Conservation (phyloP, 2,797 vertebrate genomes). For the Alfaro cultratus region DNA sequence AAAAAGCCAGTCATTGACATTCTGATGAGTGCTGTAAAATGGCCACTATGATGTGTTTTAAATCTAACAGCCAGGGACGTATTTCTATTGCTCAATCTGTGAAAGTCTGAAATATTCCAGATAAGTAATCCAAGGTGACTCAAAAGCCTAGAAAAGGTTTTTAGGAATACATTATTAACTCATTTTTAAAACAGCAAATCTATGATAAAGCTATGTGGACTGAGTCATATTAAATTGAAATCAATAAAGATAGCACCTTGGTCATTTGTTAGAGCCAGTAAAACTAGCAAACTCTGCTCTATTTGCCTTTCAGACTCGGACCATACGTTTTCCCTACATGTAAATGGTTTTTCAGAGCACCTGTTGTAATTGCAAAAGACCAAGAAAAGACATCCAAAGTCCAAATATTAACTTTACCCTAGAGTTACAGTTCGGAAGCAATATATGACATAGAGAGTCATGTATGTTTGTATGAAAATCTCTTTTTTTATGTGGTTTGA, state of each 20-base stretch:
- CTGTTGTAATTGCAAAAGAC: background rate
- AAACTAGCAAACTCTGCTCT: background rate
- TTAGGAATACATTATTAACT: conserved; percentile 71
- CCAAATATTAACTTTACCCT: background rate
- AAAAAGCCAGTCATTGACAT: conserved; percentile 30
- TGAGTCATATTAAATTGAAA: background rate
- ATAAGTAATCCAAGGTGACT: conserved; percentile 62
- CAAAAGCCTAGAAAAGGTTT: conserved; percentile 55
- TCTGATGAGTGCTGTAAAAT: conserved; percentile 24
- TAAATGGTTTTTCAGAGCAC: background rate
- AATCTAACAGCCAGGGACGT: conserved; percentile 21
- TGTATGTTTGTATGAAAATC: background rate
- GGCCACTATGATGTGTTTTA: conserved; percentile 40
- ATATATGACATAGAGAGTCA: background rate
- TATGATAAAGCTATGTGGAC: conserved; percentile 64
- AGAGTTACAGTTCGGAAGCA: background rate
- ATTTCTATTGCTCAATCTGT: conserved; percentile 22
- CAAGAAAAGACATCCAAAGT: background rate
- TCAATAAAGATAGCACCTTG: background rate
- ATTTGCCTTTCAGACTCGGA: background rate
- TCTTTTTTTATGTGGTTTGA: background rate
- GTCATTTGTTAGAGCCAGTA: background rate
- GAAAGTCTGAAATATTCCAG: conserved; percentile 64
- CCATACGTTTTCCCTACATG: background rate
- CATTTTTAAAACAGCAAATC: conserved; percentile 71